Conservation (phyloP, 2,113 vertebrate genomes). For the Aegotheles bennettii region DNA sequence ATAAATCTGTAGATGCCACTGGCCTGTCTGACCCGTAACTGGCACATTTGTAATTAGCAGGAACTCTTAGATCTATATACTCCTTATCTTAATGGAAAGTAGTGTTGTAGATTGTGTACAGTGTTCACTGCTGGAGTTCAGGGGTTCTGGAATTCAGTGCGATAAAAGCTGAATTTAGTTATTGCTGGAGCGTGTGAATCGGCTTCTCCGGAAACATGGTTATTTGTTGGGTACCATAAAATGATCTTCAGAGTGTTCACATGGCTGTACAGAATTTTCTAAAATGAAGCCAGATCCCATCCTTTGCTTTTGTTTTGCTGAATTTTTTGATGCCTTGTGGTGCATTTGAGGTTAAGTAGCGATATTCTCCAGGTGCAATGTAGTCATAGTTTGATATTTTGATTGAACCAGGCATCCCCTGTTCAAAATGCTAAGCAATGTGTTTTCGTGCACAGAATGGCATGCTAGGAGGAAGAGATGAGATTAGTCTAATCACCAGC, state of each 20-base stretch:
- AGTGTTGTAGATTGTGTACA: background rate
- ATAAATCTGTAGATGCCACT: background rate
- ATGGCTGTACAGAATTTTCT: background rate
- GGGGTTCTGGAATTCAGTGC: background rate
- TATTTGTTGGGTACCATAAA: background rate
- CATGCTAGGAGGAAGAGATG: background rate
- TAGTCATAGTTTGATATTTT: background rate
- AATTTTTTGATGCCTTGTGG: background rate
- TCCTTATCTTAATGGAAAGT: background rate
- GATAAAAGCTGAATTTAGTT: background rate
- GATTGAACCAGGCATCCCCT: background rate
- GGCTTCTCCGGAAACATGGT: background rate
- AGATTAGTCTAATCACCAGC: background rate
- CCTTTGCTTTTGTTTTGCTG: background rate
- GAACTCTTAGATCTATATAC: background rate
- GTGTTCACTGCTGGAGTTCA: background rate
- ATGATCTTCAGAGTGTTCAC: background rate
- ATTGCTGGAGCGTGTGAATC: rapidly evolving
- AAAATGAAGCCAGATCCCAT: background rate
- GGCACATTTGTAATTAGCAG: background rate
- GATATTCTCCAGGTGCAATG: background rate
- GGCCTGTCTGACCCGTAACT: background rate
- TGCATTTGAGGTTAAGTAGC: background rate
- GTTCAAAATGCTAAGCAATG: background rate
- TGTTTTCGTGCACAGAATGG: background rate